Base-by-base conservation (phyloP, 1,140 invertebrate genomes). In the Danaus plexippus region DNA sequence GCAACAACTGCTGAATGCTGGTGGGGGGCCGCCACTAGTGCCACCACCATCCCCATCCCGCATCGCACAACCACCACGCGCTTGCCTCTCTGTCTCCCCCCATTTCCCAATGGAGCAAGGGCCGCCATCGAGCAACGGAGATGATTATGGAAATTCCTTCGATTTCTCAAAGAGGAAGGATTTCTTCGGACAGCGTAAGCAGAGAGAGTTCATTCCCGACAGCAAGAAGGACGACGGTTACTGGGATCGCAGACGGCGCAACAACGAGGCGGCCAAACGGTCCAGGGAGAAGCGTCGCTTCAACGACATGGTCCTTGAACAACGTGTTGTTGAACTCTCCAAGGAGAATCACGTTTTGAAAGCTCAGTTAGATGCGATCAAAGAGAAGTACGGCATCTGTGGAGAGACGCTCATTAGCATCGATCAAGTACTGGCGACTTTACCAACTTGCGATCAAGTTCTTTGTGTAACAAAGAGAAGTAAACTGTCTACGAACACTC, bases 201-300 rank as follows among this genome's bases (percentile, higher is more conserved):
- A 98, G 76, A 90, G 97, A 1, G 97, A 98, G 76, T 98, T 98
- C 82, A 98, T 98, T 52, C 97, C 97, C 0, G 97, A 98, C 71
- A 96, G 93, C 79, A 97, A 97, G 74, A 99, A 99, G 80, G 97
- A 99, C 73, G 95, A 98, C 67, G 95, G 94, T 67, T 99, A 99
- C 85, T 99, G 97, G 97, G 97, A 98, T 83, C 90, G 97, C 32
- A 89, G 97, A 44, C 89, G 96, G 44, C 91, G 97, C 40, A 99
- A 99, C 87, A 99, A 99, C 84, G 97, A 98, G 81, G 95, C 97
- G 0, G 97, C 96, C 22, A 96, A 97, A 76, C 88, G 97, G 6
- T 98, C 96, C 2, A 89, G 97, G 1, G 97, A 99, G 82, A 99
- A 99, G 87, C 89, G 97, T 11, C 91, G 97, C 9, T 94, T 97